Evolutionary conservation across 2,888 invertebrate species (phyloP).

Genomic region (Gerosis bhagava): DNA sequence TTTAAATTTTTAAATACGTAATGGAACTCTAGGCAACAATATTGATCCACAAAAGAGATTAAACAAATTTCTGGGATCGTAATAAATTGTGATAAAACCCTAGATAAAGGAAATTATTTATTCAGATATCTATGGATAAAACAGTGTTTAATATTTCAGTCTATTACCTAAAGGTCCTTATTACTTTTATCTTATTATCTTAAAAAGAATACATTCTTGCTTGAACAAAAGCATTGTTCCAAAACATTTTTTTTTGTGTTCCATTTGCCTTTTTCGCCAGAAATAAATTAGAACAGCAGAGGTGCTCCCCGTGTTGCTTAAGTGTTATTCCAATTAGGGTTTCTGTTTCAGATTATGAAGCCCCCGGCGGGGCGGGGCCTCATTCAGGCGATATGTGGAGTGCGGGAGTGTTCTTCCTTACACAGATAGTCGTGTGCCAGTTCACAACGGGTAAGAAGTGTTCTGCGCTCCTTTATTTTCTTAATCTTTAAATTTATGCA

Average conservation of each 20-base stretch:
- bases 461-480: background rate
- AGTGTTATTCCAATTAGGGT: slow-evolving; percentile 20
- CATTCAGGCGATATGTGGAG: slow-evolving; percentile 74
- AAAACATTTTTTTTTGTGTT: slow-evolving; percentile 5
- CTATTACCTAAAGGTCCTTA: too few species aligned
- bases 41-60: too few species aligned
- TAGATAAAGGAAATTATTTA: too few species aligned
- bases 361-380: slow-evolving; percentile 58
- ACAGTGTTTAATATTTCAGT: too few species aligned
- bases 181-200: too few species aligned
- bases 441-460: slow-evolving; percentile 62
- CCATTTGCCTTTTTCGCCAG: background rate
- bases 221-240: slow-evolving; percentile 13
- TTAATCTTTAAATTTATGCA: too few species aligned
- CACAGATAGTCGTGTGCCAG: slow-evolving; percentile 73
- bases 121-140: too few species aligned
- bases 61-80: too few species aligned
- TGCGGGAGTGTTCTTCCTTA: slow-evolving; percentile 62
- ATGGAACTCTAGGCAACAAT: too few species aligned
- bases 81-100: too few species aligned
- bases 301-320: slow-evolving; percentile 35
- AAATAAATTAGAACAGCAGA: slow-evolving; percentile 39
- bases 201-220: slow-evolving; percentile 5
- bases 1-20: too few species aligned
- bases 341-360: slow-evolving; percentile 74